Evolutionary conservation across 2,113 vertebrate genomes (phyloP), one percentile per base, ranked within the genome.

Genomic region (Trachemys scripta): DNA sequence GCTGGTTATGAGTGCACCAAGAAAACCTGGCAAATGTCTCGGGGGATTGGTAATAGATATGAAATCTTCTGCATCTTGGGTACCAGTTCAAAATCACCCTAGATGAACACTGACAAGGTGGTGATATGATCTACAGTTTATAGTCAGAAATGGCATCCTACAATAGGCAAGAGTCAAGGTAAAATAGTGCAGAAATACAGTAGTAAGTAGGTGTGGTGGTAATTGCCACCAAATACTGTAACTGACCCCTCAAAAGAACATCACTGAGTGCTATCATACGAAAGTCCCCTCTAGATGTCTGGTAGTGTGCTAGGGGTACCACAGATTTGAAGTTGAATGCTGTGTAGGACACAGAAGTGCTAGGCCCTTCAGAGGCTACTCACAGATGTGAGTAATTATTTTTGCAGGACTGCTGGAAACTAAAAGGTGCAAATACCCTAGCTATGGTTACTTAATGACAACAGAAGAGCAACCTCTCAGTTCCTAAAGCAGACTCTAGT

Each of bases 141-240:
- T 27, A 57, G 56, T 87, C 65, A 87, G 27, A 83, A 8, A 4
- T 78, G 38, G 86, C 57, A 51, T 65, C 79, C 79, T 93, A 10
- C 57, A 75, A 83, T 14, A 97, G 91, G 79, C 59, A 91, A 95
- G 62, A 9, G 3, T 19, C 62, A 69, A 69, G 62, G 16, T 69
- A n/a, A 69, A 69, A 69, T 35, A n/a, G 6, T n/a, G 16, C 62
- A 69, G 35, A 69, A 96, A 89, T 53, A 87, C 62, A 95, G 0
- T 0, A 16, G 49, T 94, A 90, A 69, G 85, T 38, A 90, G 82
- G 84, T 89, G 92, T 2, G 25, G 72, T 56, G 2, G 1, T 84
- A 38, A 88, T 92, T 92, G 90, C 50, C 85, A 29, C 51, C 80
- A 95, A 89, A 90, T 69, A 94, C 1, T 93, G 51, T 90, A 85